These are phyloP conservation scores for Capitulum mitella DNA, from an alignment of 2,888 invertebrate species.

Conservation along the genomic window DNA sequence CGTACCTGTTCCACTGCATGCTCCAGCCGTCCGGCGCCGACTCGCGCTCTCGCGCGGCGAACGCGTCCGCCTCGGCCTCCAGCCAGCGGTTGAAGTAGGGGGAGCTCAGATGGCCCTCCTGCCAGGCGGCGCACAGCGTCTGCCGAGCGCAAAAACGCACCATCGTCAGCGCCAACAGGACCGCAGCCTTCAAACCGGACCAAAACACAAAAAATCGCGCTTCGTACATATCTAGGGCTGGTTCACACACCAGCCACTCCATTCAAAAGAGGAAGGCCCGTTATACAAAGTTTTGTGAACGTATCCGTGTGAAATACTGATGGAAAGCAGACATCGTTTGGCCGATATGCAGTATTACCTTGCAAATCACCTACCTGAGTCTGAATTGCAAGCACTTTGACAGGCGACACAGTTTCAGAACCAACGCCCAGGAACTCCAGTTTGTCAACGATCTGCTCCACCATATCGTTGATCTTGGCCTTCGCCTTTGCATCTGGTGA, in stretches of 20 bases:
- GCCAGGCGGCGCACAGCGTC: constrained; percentile 59
- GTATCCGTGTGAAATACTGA: no score
- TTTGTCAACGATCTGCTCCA: constrained; percentile 50
- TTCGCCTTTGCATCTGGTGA: not conserved
- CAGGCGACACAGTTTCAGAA: constrained; percentile 50
- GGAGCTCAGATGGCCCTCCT: constrained; percentile 52
- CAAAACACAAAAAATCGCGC: no score
- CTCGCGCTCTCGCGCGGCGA: constrained; percentile 56
- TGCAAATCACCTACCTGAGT: constrained; percentile 52
- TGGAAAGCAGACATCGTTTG: no score
- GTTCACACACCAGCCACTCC: no score
- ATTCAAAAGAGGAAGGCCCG: no score
- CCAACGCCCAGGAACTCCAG: constrained; percentile 54
- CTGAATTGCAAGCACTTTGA: constrained; percentile 56
- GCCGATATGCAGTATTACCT: no score
- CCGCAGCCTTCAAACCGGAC: no score
- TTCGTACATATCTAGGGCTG: no score
- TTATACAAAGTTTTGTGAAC: no score
- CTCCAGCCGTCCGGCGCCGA: constrained; percentile 61
- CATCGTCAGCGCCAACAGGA: not conserved
- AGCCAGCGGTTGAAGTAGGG: constrained; percentile 56
- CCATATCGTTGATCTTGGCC: constrained; percentile 36
- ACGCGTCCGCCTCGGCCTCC: constrained; percentile 52
- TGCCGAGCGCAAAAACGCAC: constrained; percentile 40
- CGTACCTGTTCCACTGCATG: constrained; percentile 67